These are phyloP conservation scores for Stomorhina lunata DNA, from an alignment of 2,888 invertebrate genomes.

Conservation along the genomic window DNA sequence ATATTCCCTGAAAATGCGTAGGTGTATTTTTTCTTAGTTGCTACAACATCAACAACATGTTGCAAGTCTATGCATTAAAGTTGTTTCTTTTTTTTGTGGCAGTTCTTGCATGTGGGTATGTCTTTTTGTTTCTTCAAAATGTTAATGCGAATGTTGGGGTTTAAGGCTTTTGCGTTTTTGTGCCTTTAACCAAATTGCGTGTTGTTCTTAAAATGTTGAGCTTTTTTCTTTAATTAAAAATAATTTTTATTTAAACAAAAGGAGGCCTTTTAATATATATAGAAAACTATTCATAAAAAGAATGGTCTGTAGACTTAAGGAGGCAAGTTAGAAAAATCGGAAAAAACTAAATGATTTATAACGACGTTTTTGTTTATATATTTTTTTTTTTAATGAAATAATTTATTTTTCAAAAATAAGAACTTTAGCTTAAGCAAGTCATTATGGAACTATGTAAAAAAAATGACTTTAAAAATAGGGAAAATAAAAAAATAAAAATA, in stretches of 20 bases:
- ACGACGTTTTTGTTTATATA: constrained; percentile 33
- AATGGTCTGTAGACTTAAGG: no score
- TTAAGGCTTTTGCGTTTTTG: constrained; percentile 12
- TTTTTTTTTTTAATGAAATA: constrained; percentile 30
- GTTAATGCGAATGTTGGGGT: constrained; percentile 25
- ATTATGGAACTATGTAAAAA: not conserved
- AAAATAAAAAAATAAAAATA: no score
- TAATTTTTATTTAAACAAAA: constrained; percentile 25
- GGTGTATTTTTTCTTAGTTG: constrained; percentile 29
- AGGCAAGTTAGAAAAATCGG: no score
- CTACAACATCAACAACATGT: no score
- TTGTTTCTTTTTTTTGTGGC: no score
- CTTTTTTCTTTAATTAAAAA: constrained; percentile 59
- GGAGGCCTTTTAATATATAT: not conserved
- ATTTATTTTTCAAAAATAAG: constrained; percentile 41
- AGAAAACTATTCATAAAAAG: no score
- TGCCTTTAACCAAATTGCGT: constrained; percentile 55
- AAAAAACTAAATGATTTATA: constrained; percentile 62
- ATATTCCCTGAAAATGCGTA: no score
- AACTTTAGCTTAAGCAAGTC: not conserved
- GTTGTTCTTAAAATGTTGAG: constrained; percentile 49
- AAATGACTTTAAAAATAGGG: not conserved
- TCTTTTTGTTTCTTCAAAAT: no score
- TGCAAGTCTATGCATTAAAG: no score
- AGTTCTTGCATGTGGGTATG: constrained; percentile 56